A percentile compares a stretch with the other conserved stretches of the same genome.
Evolutionary conservation across 2,797 vertebrate genomes (phyloP).

Genomic region (Rhadinocentrus ornatus): DNA sequence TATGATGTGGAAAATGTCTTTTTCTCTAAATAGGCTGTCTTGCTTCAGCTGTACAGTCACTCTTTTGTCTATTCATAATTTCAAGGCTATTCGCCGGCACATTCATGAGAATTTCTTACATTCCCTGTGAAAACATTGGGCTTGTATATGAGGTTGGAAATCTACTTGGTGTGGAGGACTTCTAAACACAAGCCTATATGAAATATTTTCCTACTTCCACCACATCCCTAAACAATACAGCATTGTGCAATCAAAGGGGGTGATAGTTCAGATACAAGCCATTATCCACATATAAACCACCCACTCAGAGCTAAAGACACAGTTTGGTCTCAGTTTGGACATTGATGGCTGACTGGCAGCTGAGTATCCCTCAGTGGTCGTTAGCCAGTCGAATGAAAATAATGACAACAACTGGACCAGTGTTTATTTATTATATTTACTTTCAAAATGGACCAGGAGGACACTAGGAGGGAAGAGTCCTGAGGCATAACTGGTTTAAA

Average conservation of each 20-base stretch:
- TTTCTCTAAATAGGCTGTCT: slow-evolving; percentile 28
- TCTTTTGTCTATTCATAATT: slow-evolving; percentile 64
- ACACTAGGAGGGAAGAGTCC: background rate
- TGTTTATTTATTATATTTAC: slow-evolving; percentile 43
- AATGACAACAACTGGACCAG: slow-evolving; percentile 11
- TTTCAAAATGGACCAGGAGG: slow-evolving; percentile 24
- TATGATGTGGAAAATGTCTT: slow-evolving; percentile 1
- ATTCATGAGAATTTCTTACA: slow-evolving; percentile 50
- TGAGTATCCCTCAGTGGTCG: slow-evolving; percentile 53
- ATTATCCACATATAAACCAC: slow-evolving; percentile 53
- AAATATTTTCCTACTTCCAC: slow-evolving; percentile 56
- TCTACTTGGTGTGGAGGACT: slow-evolving; percentile 33
- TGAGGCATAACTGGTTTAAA: slow-evolving; percentile 24
- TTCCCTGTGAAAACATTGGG: slow-evolving; percentile 69
- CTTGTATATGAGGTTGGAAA: slow-evolving; percentile 62
- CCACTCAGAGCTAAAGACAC: slow-evolving; percentile 41
- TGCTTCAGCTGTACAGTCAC: slow-evolving; percentile 36
- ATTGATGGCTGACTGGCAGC: slow-evolving; percentile 64
- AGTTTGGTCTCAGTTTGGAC: slow-evolving; percentile 52
- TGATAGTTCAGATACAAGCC: slow-evolving; percentile 42
- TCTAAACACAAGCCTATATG: slow-evolving; percentile 54
- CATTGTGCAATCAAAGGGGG: slow-evolving; percentile 53
- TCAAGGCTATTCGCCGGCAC: slow-evolving; percentile 27
- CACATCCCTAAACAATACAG: slow-evolving; percentile 63
- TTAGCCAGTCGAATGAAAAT: slow-evolving; percentile 30